Evolutionary conservation across 2,888 invertebrate genomes (phyloP).

Genomic region (Ophion slaviceki): DNA sequence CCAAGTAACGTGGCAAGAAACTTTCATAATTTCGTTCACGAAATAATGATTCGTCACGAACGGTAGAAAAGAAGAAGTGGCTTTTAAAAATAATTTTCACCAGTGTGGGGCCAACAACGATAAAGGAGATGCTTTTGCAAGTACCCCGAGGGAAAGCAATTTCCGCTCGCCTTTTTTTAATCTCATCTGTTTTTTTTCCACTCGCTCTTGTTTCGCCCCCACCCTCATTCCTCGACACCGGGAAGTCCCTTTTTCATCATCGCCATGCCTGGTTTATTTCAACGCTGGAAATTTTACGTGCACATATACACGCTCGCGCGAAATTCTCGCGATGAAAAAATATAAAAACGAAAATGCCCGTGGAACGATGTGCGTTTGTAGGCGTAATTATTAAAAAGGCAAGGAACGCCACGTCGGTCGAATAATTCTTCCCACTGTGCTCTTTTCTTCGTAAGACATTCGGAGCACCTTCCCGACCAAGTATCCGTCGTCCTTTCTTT

Average conservation of each 20-base stretch:
- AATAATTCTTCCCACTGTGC: conserved; percentile 46
- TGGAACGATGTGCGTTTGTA: conserved; percentile 16
- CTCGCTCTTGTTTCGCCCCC: conserved; percentile 15
- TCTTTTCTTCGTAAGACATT: background rate
- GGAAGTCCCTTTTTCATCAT: conserved; percentile 44
- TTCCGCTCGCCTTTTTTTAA: conserved; percentile 59
- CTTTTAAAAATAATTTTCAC: conserved; percentile 40
- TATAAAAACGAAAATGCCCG: conserved; percentile 8
- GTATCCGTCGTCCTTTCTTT: conserved; percentile 2
- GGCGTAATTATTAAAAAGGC: conserved; percentile 50
- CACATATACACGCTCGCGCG: background rate
- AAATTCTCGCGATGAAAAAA: conserved; percentile 30
- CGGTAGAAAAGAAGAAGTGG: conserved; percentile 9
- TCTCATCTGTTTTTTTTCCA: conserved; percentile 39
- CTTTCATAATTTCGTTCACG: conserved; percentile 43
- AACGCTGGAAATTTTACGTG: conserved; percentile 8
- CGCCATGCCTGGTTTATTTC: conserved; percentile 18
- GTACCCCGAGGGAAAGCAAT: conserved; percentile 53
- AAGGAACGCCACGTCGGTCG: conserved; percentile 35
- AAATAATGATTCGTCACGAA: conserved; percentile 32
- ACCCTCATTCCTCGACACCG: conserved; percentile 6
- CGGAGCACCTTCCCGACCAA: background rate
- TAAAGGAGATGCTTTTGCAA: conserved; percentile 34
- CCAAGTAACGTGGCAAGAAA: conserved; percentile 9
- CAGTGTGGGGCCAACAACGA: conserved; percentile 8